A percentile compares a stretch with the other conserved stretches of the same genome.
Evolutionary conservation across 1,140 invertebrate species (phyloP).

Genomic region (Proales similis): DNA sequence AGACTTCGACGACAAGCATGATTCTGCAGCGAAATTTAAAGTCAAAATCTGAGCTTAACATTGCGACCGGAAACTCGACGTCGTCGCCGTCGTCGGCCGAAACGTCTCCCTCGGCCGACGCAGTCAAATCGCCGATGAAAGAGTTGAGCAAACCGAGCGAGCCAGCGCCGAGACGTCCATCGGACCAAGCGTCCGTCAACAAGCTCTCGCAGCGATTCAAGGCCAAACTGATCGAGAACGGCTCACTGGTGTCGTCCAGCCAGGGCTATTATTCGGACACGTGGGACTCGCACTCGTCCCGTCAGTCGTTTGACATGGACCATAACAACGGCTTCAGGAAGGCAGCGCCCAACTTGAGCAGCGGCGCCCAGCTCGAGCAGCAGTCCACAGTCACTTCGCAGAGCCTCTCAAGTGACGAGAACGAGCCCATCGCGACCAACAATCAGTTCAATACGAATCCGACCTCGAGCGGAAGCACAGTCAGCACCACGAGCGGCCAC

Average conservation of each 20-base stretch:
- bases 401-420: no score
- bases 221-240: conserved; percentile 23
- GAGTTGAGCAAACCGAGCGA: conserved; percentile 12
- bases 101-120: conserved; percentile 8
- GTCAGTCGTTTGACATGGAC: conserved; percentile 32
- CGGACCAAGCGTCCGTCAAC: background rate
- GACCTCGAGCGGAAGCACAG: conserved; percentile 12
- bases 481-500: conserved; percentile 16
- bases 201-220: conserved; percentile 4
- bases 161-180: conserved; percentile 8
- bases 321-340: conserved; percentile 28
- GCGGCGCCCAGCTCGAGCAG: conserved; percentile 1
- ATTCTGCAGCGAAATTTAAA: conserved; percentile 35
- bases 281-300: conserved; percentile 30
- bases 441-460: no score
- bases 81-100: conserved; percentile 12
- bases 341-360: no score
- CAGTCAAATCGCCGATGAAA: conserved; percentile 14
- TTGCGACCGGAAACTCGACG: background rate
- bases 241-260: conserved; percentile 24
- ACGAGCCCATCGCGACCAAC: no score
- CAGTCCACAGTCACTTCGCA: no score
- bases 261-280: conserved; percentile 38
- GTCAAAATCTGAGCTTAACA: conserved; percentile 30
- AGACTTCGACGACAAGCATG: conserved; percentile 28